Evolutionary conservation across 2,888 invertebrate genomes (phyloP).

Genomic region (Sthenelais limicola): DNA sequence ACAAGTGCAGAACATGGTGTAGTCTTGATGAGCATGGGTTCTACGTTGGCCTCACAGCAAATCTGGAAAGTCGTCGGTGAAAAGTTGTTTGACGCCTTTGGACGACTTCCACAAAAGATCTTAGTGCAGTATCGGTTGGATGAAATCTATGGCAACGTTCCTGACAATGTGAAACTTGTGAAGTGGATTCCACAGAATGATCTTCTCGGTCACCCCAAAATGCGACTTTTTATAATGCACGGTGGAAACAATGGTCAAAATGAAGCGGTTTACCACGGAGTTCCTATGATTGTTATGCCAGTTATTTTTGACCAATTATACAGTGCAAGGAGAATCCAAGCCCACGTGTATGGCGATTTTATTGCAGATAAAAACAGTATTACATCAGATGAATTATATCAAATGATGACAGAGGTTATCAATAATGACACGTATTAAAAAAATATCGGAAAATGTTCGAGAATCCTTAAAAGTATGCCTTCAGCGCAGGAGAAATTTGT

Average conservation of each 20-base stretch:
- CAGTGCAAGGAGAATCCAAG: not conserved
- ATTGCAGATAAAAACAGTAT: not conserved
- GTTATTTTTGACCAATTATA: constrained; percentile 10
- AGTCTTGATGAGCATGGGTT: not conserved
- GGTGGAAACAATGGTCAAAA: constrained; percentile 18
- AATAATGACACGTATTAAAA: constrained; percentile 1
- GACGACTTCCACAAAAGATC: not conserved
- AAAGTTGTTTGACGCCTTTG: not conserved
- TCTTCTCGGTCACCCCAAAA: constrained; percentile 20
- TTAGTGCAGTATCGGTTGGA: not conserved
- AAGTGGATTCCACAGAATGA: constrained; percentile 12
- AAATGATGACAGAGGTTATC: not conserved
- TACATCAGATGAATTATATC: not conserved
- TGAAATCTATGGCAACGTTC: not conserved
- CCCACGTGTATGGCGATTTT: not conserved
- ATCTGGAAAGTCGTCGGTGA: not conserved
- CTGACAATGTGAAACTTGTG: not conserved
- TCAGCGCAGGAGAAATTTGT: constrained; percentile 16
- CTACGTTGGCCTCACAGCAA: not conserved
- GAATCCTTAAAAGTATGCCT: constrained; percentile 7
- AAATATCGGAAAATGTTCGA: constrained; percentile 24
- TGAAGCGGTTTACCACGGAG: constrained; percentile 3
- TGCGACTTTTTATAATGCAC: not conserved
- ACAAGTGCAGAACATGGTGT: not conserved
- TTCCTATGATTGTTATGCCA: not conserved